Base-by-base conservation (phyloP, 2,797 vertebrate genomes). In the Tapirus indicus region DNA sequence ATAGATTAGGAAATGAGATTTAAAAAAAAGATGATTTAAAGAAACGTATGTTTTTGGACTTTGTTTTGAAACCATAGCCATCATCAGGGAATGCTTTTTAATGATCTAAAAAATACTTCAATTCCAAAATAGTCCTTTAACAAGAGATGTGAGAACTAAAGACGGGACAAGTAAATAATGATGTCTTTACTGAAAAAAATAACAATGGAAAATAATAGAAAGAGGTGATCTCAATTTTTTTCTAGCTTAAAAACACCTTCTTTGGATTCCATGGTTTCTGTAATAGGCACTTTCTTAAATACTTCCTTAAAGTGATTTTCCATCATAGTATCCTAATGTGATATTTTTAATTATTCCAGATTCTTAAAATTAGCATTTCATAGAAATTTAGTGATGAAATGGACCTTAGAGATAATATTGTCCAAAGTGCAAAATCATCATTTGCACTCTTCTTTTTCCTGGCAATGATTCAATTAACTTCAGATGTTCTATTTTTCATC, bases 1-100 rank as follows among this genome's bases (percentile, higher is more conserved):
- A 97, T 97, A 83, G 90, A 95, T 93, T 88, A 96, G 95, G 90
- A 97, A 97, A 97, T 97, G 89, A 95, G 90, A 68, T 77, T 74
- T 14, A 12, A 23, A 95, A 72, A 94, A 78, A 92, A 97, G 91
- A 77, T 94, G 62, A 56, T 47, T 52, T 52, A 27, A 82, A 93
- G 44, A 95, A 27, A 29, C 64, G 6, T 27, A 17, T 77, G 18
- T 69, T 77, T 94, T 91, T 91, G 96, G 0, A 64, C 23, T 91
- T 94, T 79, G 78, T 47, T 90, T 94, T 88, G 96, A 25, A 93
- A 85, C 17, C 69, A n/a, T 47, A 92, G 25, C 9, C 44, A 79
- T 88, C 16, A 23, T 8, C 7, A 95, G 3, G 14, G 52, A 77
- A 27, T 74, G 29, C 18, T 62, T 87, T 86, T 69, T 54, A 85